Conservation (phyloP, 2,888 invertebrate species). For the Tipula helvola region DNA sequence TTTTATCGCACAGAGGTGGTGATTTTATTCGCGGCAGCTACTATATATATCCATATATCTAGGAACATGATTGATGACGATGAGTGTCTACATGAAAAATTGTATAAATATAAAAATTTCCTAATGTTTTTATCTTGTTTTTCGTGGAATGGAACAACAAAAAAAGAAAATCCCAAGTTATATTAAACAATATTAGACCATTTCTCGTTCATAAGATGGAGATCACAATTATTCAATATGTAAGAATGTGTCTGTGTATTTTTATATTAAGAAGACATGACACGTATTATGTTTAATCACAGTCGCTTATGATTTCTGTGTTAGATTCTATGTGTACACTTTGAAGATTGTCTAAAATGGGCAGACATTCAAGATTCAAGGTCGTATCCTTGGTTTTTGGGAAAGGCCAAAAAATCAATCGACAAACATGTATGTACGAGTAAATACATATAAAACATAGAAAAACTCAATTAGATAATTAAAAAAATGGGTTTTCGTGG, state of each 20-base stretch:
- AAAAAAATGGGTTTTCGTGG: too few relatives aligned
- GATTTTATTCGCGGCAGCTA: neutral
- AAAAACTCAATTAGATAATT: too few relatives aligned
- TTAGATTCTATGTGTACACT: too few relatives aligned
- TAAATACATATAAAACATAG: too few relatives aligned
- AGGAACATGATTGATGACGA: neutral
- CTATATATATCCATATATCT: neutral
- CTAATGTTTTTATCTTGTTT: neutral
- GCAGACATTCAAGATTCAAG: too few relatives aligned
- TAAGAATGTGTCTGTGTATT: neutral
- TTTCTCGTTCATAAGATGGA: neutral
- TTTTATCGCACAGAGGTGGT: neutral
- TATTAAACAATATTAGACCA: neutral
- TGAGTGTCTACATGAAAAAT: neutral
- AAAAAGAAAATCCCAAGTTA: neutral
- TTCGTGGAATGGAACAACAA: neutral
- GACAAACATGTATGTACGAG: too few relatives aligned
- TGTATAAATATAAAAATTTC: neutral
- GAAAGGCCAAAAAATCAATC: too few relatives aligned
- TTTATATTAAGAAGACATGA: too few relatives aligned
- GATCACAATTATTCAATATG: neutral
- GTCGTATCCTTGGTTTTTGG: too few relatives aligned
- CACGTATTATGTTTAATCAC: too few relatives aligned
- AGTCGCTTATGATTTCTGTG: too few relatives aligned
- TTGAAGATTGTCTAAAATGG: too few relatives aligned